Evolutionary conservation across 2,888 invertebrate species (phyloP), one percentile per base, ranked within the genome.

Genomic region (Amblyteles armatorius): DNA sequence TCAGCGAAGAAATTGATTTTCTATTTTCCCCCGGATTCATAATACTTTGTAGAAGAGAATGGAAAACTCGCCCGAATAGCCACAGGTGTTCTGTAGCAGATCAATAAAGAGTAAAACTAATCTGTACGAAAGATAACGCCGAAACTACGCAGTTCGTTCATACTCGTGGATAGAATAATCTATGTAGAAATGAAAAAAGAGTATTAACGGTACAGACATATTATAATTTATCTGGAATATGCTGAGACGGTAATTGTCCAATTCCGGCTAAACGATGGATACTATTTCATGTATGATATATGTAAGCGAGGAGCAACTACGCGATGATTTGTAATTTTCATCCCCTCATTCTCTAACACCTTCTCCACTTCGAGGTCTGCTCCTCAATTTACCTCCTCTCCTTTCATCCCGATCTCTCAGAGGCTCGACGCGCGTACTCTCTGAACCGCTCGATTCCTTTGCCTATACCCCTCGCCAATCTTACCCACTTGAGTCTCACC

Each of bases 401-500:
- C 44, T 26, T 44, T 48, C 29, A 11, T 57, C 48, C 63, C 29
- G 60, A n/a, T 60, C 60, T 57, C 67, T 48, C 36, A 68, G 73
- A 22, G 26, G 11, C 73, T 67, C 33, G 57, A 19, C 60, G n/a
- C 22, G 33, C 55, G 26, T 26, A 63, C 22, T 19, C 63, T 26
- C 44, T 40, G 19, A 48, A 63, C 29, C 11, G 4, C 33, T 77
- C 9, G 36, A 6, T 29, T 36, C 29, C 67, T 26, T 55, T 52
- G 16, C 29, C 26, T 50, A 11, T 29, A 48, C 57, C n/a, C 40
- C 52, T 50, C 63, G 69, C 63, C 68, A 26, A 69, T 68, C 78
- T 82, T 67, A 63, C 52, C 60, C 78, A 57, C 72, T 60, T 19
- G 57, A 44, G 63, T 71, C 60, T 67, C 67, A 44, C 13, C 73